phyloP scores from a whole-genome alignment of 2,888 invertebrate species.

The Furcula furcula region DNA sequence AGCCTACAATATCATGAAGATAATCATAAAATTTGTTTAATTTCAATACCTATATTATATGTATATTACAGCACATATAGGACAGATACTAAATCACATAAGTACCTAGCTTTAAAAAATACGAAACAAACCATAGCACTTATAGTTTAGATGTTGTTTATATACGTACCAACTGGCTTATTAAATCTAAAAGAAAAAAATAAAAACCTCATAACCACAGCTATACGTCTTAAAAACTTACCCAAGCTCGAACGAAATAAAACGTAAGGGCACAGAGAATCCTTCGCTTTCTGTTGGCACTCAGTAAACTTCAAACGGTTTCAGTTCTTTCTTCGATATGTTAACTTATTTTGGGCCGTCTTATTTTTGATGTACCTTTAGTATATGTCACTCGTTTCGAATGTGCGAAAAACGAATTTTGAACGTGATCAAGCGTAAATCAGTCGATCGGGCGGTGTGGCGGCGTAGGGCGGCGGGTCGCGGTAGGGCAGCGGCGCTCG shows the following conservation, averaged over 20 bases:
- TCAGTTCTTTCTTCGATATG: slow-evolving; percentile 26
- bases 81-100: too few species aligned
- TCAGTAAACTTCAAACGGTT: slow-evolving; percentile 47
- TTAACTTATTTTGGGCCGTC: slow-evolving; percentile 28
- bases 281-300: slow-evolving; percentile 50
- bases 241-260: slow-evolving; percentile 51
- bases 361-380: slow-evolving; percentile 19
- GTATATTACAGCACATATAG: too few species aligned
- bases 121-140: too few species aligned
- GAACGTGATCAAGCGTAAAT: slow-evolving; percentile 35
- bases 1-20: too few species aligned
- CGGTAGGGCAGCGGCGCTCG: slow-evolving; percentile 44
- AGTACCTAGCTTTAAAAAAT: too few species aligned
- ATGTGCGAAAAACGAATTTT: slow-evolving; percentile 25
- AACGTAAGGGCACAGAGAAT: slow-evolving; percentile 45
- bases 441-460: slow-evolving; percentile 31
- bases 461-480: slow-evolving; percentile 36
- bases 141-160: too few species aligned
- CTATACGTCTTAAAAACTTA: slow-evolving; percentile 51
- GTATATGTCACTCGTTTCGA: slow-evolving; percentile 21
- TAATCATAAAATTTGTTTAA: too few species aligned
- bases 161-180: too few species aligned
- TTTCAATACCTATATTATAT: too few species aligned
- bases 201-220: background rate
- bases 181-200: background rate